These are phyloP conservation scores for Patella caerulea DNA, from an alignment of 2,888 invertebrate genomes.

Conservation along the genomic window DNA sequence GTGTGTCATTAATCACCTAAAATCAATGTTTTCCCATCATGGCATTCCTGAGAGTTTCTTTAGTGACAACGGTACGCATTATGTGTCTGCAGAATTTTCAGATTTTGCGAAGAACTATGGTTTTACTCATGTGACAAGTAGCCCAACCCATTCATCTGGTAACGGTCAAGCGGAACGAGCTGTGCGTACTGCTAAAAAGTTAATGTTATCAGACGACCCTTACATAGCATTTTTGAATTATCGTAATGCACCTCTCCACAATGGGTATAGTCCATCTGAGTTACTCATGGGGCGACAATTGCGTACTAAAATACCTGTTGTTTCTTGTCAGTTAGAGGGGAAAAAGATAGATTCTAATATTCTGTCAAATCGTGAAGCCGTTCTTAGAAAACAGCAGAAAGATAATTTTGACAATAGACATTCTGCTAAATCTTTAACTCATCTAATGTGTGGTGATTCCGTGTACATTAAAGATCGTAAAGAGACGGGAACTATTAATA, in stretches of 20 bases:
- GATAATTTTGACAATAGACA: neutral
- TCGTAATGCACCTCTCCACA: neutral
- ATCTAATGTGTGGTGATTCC: neutral
- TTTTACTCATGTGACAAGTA: neutral
- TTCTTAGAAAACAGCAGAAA: neutral
- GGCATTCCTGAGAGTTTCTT: constrained; percentile 19
- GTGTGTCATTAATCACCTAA: constrained; percentile 17
- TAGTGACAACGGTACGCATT: neutral
- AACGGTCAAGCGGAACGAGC: neutral
- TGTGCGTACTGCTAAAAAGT: neutral
- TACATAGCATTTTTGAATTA: neutral
- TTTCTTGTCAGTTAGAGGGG: neutral
- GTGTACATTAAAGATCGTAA: neutral
- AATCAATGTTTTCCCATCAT: constrained; percentile 12
- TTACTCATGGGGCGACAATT: neutral
- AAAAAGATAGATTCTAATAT: neutral
- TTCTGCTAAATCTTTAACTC: neutral
- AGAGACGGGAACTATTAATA: no score
- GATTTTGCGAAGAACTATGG: neutral
- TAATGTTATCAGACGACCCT: neutral
- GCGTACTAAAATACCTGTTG: neutral
- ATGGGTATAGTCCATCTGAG: neutral
- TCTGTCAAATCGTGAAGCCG: neutral
- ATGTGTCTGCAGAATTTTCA: neutral
- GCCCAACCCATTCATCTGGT: neutral